A percentile compares a stretch with the other conserved stretches of the same genome.
Evolutionary conservation across 2,113 vertebrate species (phyloP).

Genomic region (Malurus alboscapulatus): DNA sequence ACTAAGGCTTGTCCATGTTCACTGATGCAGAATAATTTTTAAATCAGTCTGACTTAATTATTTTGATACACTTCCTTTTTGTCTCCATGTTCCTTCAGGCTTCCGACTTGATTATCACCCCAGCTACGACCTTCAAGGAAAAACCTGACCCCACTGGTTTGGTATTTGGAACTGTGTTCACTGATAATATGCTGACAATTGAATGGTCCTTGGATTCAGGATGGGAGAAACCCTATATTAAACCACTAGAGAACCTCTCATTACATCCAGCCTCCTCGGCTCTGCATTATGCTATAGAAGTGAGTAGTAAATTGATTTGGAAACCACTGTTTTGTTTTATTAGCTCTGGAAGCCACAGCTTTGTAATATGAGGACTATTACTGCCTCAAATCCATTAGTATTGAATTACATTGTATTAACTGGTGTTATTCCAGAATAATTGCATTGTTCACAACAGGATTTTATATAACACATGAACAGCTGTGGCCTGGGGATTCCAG

Average conservation of each 20-base stretch:
- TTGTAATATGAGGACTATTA: background rate
- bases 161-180: slow-evolving; percentile 85
- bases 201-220: slow-evolving; percentile 82
- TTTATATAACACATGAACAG: background rate
- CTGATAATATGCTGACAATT: slow-evolving; percentile 89
- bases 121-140: slow-evolving; percentile 66
- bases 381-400: background rate
- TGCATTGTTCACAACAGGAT: background rate
- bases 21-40: background rate
- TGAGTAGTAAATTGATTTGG: slow-evolving; percentile 56
- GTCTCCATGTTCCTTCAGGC: slow-evolving; percentile 66
- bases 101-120: slow-evolving; percentile 77
- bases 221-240: slow-evolving; percentile 85
- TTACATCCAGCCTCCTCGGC: slow-evolving; percentile 82
- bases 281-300: slow-evolving; percentile 84
- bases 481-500: background rate
- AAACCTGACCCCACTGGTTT: slow-evolving; percentile 78
- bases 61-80: background rate
- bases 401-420: background rate
- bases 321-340: background rate
- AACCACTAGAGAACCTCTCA: slow-evolving; percentile 82
- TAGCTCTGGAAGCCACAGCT: background rate
- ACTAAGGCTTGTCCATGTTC: background rate
- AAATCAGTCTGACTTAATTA: background rate
- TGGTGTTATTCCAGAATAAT: background rate